Base-by-base conservation (phyloP, 2,113 vertebrate species). In the Bubo blakistoni region DNA sequence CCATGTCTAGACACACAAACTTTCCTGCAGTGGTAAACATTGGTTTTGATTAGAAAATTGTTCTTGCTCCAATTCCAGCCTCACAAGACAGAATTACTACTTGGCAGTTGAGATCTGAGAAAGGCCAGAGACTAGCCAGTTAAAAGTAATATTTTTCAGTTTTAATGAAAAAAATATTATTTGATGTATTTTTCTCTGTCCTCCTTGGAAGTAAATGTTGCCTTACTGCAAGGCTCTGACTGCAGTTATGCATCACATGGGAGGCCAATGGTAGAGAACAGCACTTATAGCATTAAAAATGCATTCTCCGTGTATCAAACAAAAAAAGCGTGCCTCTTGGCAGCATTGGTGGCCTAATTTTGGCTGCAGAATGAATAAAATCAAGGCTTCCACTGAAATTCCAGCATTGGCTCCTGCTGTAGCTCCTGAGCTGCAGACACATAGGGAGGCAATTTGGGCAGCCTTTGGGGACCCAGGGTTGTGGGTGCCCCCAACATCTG, bases 281-380 rank as follows among this genome's bases (percentile, higher is more conserved):
- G 90, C 94, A 95, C 95, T 95, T 83, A 94, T 0, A 79, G 85
- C 88, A 97, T 97, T 95, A 97, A 97, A 97, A 97, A 97, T 97
- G 90, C 80, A 97, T 93, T 95, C 57, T 77, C 54, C 30, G 2
- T 38, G 34, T 92, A 94, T 63, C 94, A 95, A 86, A 94, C 71
- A n/a, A 62, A 86, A 86, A 74, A 89, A 90, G 26, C 5, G 2
- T 90, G 81, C 83, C 94, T 94, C 95, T 77, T 95, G 97, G 96
- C 88, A 91, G 81, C 55, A 38, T 5, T 42, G 57, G 46, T 92
- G 89, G 87, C 95, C 96, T 97, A 72, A 94, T 96, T 98, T 86
- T 92, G 87, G 88, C 76, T 90, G 59, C 86, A 86, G 74, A 87
- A 89, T 73, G 57, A 83, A 94, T 55, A 76, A 95, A 96, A 95